Evolutionary conservation across 2,113 vertebrate species (phyloP).

Genomic region (Fulmarus glacialis): DNA sequence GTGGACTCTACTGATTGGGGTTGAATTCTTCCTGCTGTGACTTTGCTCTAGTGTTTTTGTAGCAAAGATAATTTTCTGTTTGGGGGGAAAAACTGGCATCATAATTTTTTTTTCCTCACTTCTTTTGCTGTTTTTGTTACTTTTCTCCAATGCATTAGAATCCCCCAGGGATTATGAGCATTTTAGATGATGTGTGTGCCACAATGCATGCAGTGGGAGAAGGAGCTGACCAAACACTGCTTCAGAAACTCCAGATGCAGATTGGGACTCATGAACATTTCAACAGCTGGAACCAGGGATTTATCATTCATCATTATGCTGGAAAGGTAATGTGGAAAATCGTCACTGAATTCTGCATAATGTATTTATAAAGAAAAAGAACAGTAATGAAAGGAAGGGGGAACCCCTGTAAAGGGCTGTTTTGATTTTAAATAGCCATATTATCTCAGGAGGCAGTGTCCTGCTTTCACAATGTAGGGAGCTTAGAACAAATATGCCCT

Average conservation of each 20-base stretch:
- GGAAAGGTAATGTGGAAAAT: constrained; percentile 84
- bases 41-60: neutral
- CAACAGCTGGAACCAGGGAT: constrained; percentile 99
- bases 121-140: neutral
- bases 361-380: neutral
- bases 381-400: neutral
- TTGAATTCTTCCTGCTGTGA: neutral
- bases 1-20: neutral
- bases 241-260: constrained; percentile 95
- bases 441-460: neutral
- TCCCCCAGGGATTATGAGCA: constrained; percentile 95
- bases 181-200: constrained; percentile 96
- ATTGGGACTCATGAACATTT: constrained; percentile 97
- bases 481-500: neutral
- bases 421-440: neutral
- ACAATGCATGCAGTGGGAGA: constrained; percentile 98
- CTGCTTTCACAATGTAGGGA: neutral
- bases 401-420: neutral
- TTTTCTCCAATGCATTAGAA: constrained; percentile 72
- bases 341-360: neutral
- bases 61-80: neutral
- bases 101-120: neutral
- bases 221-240: constrained; percentile 95
- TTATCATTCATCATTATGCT: constrained; percentile 98
- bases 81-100: too few relatives aligned